Base-by-base conservation (phyloP, 2,888 invertebrate genomes). In the Kuschelorhynchus macadamiae region DNA sequence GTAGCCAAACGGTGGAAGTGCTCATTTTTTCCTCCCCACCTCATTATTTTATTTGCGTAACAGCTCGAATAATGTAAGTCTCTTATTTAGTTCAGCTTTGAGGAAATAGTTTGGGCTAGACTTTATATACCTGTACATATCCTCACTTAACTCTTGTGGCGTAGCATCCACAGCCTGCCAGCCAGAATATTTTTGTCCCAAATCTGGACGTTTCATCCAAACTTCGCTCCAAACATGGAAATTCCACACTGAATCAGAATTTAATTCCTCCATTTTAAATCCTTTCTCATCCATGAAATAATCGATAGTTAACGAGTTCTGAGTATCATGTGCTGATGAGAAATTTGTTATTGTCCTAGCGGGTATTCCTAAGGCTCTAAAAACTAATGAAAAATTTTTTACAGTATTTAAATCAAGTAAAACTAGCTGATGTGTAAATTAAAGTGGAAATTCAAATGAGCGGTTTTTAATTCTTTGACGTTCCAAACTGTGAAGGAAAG, bases 181-280 rank as follows among this genome's bases (percentile, higher is more conserved):
- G 9, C 97, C 97, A 8, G 90, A 90, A 76, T 93, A 95, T 20
- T 89, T 88, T 0, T 85, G 76, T 0, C 91, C 90, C 63, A 97
- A 83, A 82, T 97, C 97, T 0, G 92, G 91, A 41, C 97, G 86
- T 57, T 89, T 89, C 94, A 97, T 95, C 96, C 96, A 97, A 0
- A 92, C 92, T 85, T 97, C 97, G 82, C 95, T 94, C 97, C 97
- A 97, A 0, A 96, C 96, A 79, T 97, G 97, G 82, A 95, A 97
- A 80, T 95, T 97, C 96, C 96, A 96, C 63, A 96, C 91, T 0
- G 96, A 96, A 81, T 96, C 96, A 12, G 88, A 90, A 72, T 92
- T 94, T 72, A 92, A 87, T 71, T 92, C 92, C 49, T 95, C 93
- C 82, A 96, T 87, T 7, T 92, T 87, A 77, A 90, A 89, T 9